Conservation (phyloP, 2,113 vertebrate species). For the Dunckerocampus dactyliophorus region DNA sequence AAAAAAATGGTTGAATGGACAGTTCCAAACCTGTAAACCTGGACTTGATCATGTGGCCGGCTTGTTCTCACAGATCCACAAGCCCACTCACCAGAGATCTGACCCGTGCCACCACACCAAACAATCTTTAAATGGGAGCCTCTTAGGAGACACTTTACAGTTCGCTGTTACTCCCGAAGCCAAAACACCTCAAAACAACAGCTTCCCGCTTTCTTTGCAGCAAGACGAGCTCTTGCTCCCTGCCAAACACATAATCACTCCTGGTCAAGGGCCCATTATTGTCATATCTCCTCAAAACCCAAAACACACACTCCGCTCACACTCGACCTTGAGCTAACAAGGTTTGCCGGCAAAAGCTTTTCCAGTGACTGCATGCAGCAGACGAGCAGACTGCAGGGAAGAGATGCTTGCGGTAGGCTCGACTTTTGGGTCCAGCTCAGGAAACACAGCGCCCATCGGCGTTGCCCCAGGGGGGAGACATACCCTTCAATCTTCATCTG, state of each 20-base stretch:
- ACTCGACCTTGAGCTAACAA: conserved; percentile 65
- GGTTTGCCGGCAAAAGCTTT: conserved; percentile 37
- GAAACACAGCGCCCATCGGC: conserved; percentile 45
- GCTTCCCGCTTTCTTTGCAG: conserved; percentile 37
- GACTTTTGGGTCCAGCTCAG: conserved; percentile 48
- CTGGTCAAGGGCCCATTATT: conserved; percentile 50
- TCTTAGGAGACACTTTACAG: conserved; percentile 33
- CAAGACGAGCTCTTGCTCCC: conserved; percentile 39
- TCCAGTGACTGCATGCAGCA: conserved; percentile 31
- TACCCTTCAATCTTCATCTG: conserved; percentile 59
- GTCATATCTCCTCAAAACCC: conserved; percentile 64
- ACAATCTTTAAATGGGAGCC: conserved; percentile 46
- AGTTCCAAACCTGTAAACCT: neutral
- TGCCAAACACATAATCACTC: conserved; percentile 61
- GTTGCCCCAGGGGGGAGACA: conserved; percentile 28
- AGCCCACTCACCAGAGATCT: conserved; percentile 28
- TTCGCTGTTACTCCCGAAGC: conserved; percentile 47
- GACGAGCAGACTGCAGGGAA: conserved; percentile 26
- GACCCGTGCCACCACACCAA: conserved; percentile 42
- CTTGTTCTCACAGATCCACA: conserved; percentile 47
- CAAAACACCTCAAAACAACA: conserved; percentile 51
- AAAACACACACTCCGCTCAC: conserved; percentile 54
- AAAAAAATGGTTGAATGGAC: neutral
- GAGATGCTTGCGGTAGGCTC: conserved; percentile 41
- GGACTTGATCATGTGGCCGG: neutral